Conservation (phyloP, 2,797 vertebrate genomes). For the Tapera naevia region DNA sequence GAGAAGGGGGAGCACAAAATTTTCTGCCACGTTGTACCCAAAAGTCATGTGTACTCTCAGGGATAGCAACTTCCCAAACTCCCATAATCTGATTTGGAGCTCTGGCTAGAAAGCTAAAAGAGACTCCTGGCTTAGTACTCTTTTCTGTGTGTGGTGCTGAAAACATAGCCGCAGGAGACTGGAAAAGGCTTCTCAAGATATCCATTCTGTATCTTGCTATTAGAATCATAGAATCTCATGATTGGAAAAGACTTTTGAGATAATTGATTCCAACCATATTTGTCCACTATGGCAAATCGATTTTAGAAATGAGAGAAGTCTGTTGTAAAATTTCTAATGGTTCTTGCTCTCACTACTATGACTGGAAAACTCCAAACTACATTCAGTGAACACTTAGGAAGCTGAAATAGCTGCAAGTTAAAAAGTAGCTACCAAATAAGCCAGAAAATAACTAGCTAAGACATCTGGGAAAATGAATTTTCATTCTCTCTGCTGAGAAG, state of each 20-base stretch:
- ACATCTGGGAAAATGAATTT: neutral
- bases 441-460: neutral
- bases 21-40: neutral
- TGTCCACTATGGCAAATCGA: neutral
- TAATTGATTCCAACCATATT: too few relatives aligned
- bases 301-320: neutral
- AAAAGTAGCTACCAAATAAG: neutral
- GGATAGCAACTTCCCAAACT: neutral
- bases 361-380: neutral
- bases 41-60: neutral
- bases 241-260: too few relatives aligned
- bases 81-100: neutral
- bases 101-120: neutral
- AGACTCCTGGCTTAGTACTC: neutral
- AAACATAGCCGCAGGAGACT: too few relatives aligned
- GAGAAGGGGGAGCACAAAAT: rapidly evolving
- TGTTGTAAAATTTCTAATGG: neutral
- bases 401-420: neutral
- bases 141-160: neutral
- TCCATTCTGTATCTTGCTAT: neutral
- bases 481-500: neutral
- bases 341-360: neutral
- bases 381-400: neutral
- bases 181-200: too few relatives aligned
- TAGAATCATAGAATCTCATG: too few relatives aligned